Conservation (phyloP, 2,888 invertebrate species). For the Sicus ferrugineus region DNA sequence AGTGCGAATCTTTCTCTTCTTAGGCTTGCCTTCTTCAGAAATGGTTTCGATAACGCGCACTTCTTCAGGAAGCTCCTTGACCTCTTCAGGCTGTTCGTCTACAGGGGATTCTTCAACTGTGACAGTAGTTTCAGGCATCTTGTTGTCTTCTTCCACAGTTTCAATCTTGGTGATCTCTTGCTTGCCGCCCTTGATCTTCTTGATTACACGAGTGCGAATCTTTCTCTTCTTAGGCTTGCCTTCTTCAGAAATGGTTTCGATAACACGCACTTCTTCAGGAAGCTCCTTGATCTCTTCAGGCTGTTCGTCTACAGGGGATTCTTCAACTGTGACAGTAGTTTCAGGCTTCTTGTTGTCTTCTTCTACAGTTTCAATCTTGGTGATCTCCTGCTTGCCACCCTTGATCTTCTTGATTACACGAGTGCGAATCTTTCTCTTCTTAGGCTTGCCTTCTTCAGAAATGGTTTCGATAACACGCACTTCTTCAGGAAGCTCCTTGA, state of each 20-base stretch:
- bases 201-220: conserved; percentile 4
- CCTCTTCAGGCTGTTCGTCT: conserved; percentile 1
- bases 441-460: conserved; percentile 12
- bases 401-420: conserved; percentile 15
- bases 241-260: conserved; percentile 18
- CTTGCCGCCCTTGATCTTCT: conserved; percentile 14
- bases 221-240: background rate
- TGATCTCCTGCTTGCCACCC: conserved; percentile 6
- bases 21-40: conserved; percentile 14
- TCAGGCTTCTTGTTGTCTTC: conserved; percentile 18
- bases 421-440: background rate
- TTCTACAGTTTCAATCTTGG: conserved; percentile 12
- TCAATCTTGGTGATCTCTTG: conserved; percentile 14
- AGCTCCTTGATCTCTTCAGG: background rate
- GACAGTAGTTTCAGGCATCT: conserved; percentile 19
- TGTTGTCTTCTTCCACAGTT: conserved; percentile 20
- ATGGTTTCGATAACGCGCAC: conserved; percentile 12
- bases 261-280: conserved; percentile 12
- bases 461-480: conserved; percentile 6
- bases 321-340: conserved; percentile 10
- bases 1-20: conserved; percentile 3
- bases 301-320: background rate
- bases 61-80: conserved; percentile 13
- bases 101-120: conserved; percentile 4
- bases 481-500: conserved; percentile 7